Base-by-base conservation (phyloP, 2,797 vertebrate genomes). In the Danio tinwini region DNA sequence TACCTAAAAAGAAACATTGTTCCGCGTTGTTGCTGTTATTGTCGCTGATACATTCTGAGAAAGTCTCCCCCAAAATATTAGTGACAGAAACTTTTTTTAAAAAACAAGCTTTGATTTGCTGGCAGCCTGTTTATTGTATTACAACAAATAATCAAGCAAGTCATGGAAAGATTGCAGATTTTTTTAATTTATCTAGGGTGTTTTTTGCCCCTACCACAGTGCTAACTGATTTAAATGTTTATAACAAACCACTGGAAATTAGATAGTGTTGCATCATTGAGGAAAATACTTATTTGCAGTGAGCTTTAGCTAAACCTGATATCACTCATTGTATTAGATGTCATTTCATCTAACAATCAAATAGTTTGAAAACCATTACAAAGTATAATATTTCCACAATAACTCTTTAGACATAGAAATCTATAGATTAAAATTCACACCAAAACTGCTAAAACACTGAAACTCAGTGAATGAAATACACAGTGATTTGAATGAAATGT, bases 301-400 rank as follows among this genome's bases (percentile, higher is more conserved):
- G 58, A 74, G 58, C 11, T 62, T 62, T 62, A 74, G 58, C 56
- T 74, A 10, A 50, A 74, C 72, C 45, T 74, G 56, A 74, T 29
- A 16, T 56, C 42, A 55, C 44, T 39, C 55, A 72, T 58, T 39
- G 3, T n/a, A n/a, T n/a, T n/a, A 37, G 42, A 59, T 29, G 19
- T 47, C 17, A 16, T 73, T 73, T 7, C 61, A 59, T 59, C 55
- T 44, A 71, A 12, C 10, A 44, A 19, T 59, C 56, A 61, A 47
- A 74, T 59, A 13, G 44, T 62, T 12, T 62, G 16, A 61, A 74
- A 62, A 62, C 3, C 7, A 50, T 8, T 74, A 50, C 45, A 62
- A 62, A 62, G 44, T 50, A 61, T 39, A 62, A 59, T 40, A 74
- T 74, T 74, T 74, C 53, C 1, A 0, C 58, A 58, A 45, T 61